Evolutionary conservation across 2,113 vertebrate species (phyloP).

Genomic region (Eublepharis macularius): DNA sequence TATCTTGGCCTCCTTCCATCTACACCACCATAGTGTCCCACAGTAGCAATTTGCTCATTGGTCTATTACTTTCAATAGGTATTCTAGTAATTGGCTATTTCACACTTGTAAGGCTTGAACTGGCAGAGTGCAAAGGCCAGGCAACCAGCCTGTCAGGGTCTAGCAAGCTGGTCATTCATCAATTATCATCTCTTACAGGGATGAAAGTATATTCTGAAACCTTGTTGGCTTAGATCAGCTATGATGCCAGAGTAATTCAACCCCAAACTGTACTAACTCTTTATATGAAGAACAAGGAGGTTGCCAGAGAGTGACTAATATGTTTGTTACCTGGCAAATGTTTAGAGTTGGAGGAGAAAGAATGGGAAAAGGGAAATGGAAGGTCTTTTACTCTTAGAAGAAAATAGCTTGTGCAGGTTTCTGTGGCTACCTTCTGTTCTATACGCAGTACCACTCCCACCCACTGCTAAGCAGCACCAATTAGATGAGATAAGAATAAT

Average conservation of each 20-base stretch:
- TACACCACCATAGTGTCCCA: slow-evolving; percentile 76
- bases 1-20: slow-evolving; percentile 83
- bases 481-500: slow-evolving; percentile 7
- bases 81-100: slow-evolving; percentile 98
- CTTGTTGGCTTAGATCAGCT: slow-evolving; percentile 79
- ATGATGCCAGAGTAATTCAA: slow-evolving; percentile 59
- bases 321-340: slow-evolving; percentile 45
- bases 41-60: slow-evolving; percentile 94
- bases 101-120: slow-evolving; percentile 96
- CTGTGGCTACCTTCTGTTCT: slow-evolving; percentile 44
- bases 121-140: slow-evolving; percentile 94
- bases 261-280: slow-evolving; percentile 54
- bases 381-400: slow-evolving; percentile 38
- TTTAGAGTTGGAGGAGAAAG: not conserved
- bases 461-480: slow-evolving; percentile 45
- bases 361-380: not conserved
- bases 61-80: slow-evolving; percentile 92
- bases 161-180: slow-evolving; percentile 85
- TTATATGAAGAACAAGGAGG: slow-evolving; percentile 56
- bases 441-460: not conserved
- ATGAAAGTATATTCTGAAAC: slow-evolving; percentile 77
- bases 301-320: slow-evolving; percentile 54
- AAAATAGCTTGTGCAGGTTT: slow-evolving; percentile 53
- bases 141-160: slow-evolving; percentile 90
- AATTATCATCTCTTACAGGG: slow-evolving; percentile 92